These are phyloP conservation scores for Microchrysa polita DNA, from an alignment of 2,888 invertebrate species.

Conservation along the genomic window DNA sequence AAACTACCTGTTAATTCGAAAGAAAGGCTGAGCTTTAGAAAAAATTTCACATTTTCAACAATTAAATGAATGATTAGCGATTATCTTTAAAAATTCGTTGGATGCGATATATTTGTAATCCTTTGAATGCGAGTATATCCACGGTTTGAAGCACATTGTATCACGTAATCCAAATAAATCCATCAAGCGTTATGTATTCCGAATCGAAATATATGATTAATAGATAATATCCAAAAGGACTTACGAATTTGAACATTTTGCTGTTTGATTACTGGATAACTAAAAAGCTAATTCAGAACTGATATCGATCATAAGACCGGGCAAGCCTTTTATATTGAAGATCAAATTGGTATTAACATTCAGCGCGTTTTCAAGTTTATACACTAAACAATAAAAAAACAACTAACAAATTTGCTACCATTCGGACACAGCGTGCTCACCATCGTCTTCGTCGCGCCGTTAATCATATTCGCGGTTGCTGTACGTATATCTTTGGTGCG, in stretches of 20 bases:
- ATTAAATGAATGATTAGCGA: too few relatives aligned
- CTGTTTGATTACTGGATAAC: constrained; percentile 26
- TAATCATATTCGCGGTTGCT: not conserved
- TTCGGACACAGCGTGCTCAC: constrained; percentile 21
- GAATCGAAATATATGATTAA: not conserved
- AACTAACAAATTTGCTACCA: not conserved
- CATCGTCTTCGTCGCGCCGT: not conserved
- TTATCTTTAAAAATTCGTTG: too few relatives aligned
- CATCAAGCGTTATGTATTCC: not conserved
- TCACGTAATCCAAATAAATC: not conserved
- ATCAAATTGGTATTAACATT: not conserved
- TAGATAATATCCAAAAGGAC: constrained; percentile 5
- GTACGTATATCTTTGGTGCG: not conserved
- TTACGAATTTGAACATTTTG: constrained; percentile 43
- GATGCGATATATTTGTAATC: too few relatives aligned
- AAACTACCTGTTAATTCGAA: constrained; percentile 53
- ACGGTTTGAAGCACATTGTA: too few relatives aligned
- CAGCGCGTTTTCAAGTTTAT: not conserved
- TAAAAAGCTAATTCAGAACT: constrained; percentile 32
- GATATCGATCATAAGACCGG: not conserved
- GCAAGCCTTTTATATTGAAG: constrained; percentile 25
- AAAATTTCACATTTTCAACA: too few relatives aligned
- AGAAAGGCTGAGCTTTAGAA: not conserved
- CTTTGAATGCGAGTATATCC: too few relatives aligned
- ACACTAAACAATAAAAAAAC: not conserved